A percentile compares a stretch with the other conserved stretches of the same genome.
phyloP scores from a whole-genome alignment of 2,888 invertebrate species.

The Lasioglossum figueresi region DNA sequence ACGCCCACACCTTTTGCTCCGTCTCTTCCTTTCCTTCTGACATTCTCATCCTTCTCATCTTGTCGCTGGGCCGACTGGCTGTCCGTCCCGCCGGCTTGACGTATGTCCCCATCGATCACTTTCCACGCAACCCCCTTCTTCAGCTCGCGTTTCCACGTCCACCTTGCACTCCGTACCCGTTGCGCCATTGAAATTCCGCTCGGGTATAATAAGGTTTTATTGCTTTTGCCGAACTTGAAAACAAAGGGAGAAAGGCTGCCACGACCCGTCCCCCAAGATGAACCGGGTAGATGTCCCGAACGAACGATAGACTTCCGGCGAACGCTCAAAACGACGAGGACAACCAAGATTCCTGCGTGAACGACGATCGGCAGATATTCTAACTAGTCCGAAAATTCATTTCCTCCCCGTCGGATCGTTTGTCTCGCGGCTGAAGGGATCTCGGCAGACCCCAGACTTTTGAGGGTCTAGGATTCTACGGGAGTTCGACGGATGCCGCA shows the following conservation, averaged over 20 bases:
- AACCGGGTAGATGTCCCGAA: constrained; percentile 1
- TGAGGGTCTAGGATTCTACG: neutral
- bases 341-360: neutral
- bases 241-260: constrained; percentile 61
- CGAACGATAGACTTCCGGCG: constrained; percentile 34
- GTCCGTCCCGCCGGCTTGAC: constrained; percentile 74
- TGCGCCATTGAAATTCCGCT: constrained; percentile 77
- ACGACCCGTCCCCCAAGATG: constrained; percentile 23
- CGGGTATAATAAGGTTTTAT: constrained; percentile 76
- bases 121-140: constrained; percentile 65
- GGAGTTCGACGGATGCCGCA: neutral
- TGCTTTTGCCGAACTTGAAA: constrained; percentile 69
- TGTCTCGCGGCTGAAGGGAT: neutral
- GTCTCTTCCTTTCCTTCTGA: constrained; percentile 58
- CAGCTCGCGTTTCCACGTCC: constrained; percentile 69
- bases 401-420: constrained; percentile 6
- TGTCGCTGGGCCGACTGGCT: constrained; percentile 65
- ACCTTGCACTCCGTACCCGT: constrained; percentile 59
- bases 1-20: constrained; percentile 52
- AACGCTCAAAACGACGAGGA: constrained; percentile 10
- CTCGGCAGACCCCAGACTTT: neutral
- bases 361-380: constrained; percentile 29
- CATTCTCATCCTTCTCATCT: constrained; percentile 68
- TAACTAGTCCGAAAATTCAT: constrained; percentile 35
- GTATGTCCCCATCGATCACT: constrained; percentile 80